These are phyloP conservation scores for Nothocercus julius DNA, from an alignment of 2,113 vertebrate genomes.

Conservation along the genomic window DNA sequence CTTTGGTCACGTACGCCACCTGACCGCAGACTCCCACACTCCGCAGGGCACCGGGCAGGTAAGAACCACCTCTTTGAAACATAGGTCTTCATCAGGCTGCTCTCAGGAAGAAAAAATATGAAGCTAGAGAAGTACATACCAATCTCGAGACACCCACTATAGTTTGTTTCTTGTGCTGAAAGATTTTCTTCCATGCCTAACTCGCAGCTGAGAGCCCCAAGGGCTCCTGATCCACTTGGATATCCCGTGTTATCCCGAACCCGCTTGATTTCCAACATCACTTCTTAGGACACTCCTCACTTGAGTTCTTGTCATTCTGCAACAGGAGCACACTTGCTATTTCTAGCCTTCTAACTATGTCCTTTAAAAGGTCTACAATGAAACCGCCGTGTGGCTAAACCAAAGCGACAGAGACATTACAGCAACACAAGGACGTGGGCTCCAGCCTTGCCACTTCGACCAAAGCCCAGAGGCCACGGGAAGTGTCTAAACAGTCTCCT, in stretches of 20 bases:
- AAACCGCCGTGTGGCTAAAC: not conserved
- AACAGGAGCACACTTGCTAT: not conserved
- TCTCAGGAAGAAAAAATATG: not conserved
- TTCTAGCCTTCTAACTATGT: accelerated
- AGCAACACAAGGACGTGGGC: not conserved
- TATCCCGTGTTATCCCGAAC: not conserved
- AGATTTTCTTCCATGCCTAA: not conserved
- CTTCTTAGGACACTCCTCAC: not conserved
- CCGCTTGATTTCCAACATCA: not conserved
- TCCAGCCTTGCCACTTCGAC: not conserved
- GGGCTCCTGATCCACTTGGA: not conserved
- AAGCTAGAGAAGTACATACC: not conserved
- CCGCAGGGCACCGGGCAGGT: accelerated
- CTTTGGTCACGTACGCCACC: not conserved
- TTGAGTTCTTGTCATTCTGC: not conserved
- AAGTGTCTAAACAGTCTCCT: not conserved
- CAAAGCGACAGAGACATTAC: not conserved
- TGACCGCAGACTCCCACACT: not conserved
- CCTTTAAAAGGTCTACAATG: accelerated
- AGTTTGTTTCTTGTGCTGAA: not conserved
- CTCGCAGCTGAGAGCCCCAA: not conserved
- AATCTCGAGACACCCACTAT: accelerated
- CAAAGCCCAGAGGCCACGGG: not conserved
- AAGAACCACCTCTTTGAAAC: not conserved
- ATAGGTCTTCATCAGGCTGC: not conserved